A percentile compares a stretch with the other conserved stretches of the same genome.
These are phyloP conservation scores for Jordanella pulchra DNA, from an alignment of 2,797 vertebrate species.

Conservation along the genomic window DNA sequence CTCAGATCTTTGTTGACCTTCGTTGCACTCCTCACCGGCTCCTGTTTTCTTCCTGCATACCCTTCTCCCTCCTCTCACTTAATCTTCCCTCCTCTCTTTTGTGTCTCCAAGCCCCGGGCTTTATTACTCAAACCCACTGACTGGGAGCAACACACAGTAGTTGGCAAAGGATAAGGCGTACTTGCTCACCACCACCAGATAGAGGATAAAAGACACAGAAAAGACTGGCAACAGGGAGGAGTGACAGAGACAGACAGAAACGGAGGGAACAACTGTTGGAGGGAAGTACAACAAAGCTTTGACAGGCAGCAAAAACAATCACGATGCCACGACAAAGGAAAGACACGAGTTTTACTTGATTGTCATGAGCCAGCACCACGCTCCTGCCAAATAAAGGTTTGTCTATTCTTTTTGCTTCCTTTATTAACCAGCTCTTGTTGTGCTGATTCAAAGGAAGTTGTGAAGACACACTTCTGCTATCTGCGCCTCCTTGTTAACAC, in stretches of 20 bases:
- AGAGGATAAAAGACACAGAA: slow-evolving; percentile 65
- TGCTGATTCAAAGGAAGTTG: slow-evolving; percentile 19
- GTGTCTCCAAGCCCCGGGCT: slow-evolving; percentile 50
- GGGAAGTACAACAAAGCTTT: slow-evolving; percentile 26
- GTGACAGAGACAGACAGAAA: slow-evolving; percentile 26
- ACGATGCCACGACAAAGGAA: slow-evolving; percentile 55
- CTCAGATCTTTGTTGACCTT: slow-evolving; percentile 64
- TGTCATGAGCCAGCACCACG: slow-evolving; percentile 48
- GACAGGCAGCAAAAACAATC: slow-evolving; percentile 32
- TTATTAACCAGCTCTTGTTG: slow-evolving; percentile 4
- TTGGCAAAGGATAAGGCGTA: slow-evolving; percentile 70
- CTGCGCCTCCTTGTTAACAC: slow-evolving; percentile 36
- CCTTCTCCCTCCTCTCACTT: slow-evolving; percentile 58
- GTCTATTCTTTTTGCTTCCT: slow-evolving; percentile 27
- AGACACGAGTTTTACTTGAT: slow-evolving; percentile 52
- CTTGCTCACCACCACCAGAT: slow-evolving; percentile 63
- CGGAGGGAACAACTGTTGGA: slow-evolving; percentile 14
- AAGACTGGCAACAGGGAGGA: slow-evolving; percentile 40
- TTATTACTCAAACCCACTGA: slow-evolving; percentile 63
- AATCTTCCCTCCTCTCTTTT: slow-evolving; percentile 48
- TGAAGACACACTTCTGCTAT: slow-evolving; percentile 30
- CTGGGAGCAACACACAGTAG: slow-evolving; percentile 58
- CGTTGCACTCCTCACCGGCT: slow-evolving; percentile 39
- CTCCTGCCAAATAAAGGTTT: slow-evolving; percentile 27
- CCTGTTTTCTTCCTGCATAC: slow-evolving; percentile 36